These are phyloP conservation scores for Limnephilus marmoratus DNA, from an alignment of 2,888 invertebrate genomes.

Conservation along the genomic window DNA sequence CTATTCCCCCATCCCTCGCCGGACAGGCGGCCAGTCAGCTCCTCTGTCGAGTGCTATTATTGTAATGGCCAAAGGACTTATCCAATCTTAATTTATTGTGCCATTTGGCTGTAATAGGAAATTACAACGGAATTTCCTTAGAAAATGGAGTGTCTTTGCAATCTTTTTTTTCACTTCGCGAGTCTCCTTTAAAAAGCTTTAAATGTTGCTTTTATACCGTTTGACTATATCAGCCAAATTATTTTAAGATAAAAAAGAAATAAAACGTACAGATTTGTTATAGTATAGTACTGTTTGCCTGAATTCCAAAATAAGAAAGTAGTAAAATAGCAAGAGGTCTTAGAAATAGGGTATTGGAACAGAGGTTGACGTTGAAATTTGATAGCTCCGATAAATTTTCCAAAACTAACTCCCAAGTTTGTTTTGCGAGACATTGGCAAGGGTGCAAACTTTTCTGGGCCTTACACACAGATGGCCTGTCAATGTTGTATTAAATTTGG, in stretches of 20 bases:
- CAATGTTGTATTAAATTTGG: not conserved
- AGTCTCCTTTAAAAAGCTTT: constrained; percentile 28
- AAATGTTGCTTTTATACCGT: not conserved
- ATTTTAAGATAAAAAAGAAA: not conserved
- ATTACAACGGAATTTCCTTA: constrained; percentile 59
- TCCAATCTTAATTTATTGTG: constrained; percentile 65
- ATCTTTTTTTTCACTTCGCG: constrained; percentile 40
- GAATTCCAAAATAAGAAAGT: not conserved
- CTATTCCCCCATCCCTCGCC: not conserved
- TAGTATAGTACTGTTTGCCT: not conserved
- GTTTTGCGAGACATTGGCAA: not conserved
- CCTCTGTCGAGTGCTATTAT: constrained; percentile 53
- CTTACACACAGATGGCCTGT: not conserved
- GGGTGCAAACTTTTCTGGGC: not conserved
- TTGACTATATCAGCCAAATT: constrained; percentile 28
- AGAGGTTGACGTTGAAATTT: not conserved
- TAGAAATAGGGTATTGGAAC: not conserved
- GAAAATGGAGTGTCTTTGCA: constrained; percentile 53
- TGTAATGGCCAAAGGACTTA: constrained; percentile 62
- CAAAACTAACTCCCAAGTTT: not conserved
- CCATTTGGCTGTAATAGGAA: constrained; percentile 62
- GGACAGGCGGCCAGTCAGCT: constrained; percentile 42
- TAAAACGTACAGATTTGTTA: not conserved
- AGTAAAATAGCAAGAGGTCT: not conserved
- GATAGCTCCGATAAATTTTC: not conserved